Evolutionary conservation across 2,113 vertebrate species (phyloP).

Genomic region (Xenopus tropicalis): DNA sequence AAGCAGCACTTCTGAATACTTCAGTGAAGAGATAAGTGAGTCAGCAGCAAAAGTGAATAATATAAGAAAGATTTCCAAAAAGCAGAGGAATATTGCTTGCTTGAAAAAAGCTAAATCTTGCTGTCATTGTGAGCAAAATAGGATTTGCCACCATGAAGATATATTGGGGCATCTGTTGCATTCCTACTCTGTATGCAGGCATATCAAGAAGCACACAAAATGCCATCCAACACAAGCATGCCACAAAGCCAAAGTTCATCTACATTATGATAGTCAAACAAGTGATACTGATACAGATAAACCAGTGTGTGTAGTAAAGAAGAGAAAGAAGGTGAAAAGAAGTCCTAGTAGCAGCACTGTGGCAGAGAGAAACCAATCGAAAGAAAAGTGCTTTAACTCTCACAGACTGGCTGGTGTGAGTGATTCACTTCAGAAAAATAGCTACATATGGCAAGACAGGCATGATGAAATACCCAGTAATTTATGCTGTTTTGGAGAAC

Average conservation of each 20-base stretch:
- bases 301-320: slow-evolving; percentile 41
- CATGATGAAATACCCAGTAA: not conserved
- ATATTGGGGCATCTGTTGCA: slow-evolving; percentile 48
- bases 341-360: slow-evolving; percentile 32
- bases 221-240: slow-evolving; percentile 34
- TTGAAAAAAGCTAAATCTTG: slow-evolving; percentile 41
- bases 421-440: not conserved
- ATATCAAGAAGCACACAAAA: slow-evolving; percentile 45
- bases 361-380: slow-evolving; percentile 39
- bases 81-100: slow-evolving; percentile 40
- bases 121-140: slow-evolving; percentile 48
- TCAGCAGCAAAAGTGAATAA: slow-evolving; percentile 40
- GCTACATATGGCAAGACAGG: not conserved
- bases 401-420: not conserved
- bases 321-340: slow-evolving; percentile 47
- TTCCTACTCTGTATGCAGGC: slow-evolving; percentile 45
- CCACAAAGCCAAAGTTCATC: slow-evolving; percentile 53
- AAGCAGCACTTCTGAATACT: slow-evolving; percentile 61
- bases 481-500: not conserved
- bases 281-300: slow-evolving; percentile 47
- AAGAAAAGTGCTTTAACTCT: not conserved
- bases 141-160: slow-evolving; percentile 43
- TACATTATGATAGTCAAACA: slow-evolving; percentile 48
- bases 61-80: slow-evolving; percentile 45
- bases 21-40: slow-evolving; percentile 49